Conservation (phyloP, 1,140 invertebrate species). For the Orius insidiosus region DNA sequence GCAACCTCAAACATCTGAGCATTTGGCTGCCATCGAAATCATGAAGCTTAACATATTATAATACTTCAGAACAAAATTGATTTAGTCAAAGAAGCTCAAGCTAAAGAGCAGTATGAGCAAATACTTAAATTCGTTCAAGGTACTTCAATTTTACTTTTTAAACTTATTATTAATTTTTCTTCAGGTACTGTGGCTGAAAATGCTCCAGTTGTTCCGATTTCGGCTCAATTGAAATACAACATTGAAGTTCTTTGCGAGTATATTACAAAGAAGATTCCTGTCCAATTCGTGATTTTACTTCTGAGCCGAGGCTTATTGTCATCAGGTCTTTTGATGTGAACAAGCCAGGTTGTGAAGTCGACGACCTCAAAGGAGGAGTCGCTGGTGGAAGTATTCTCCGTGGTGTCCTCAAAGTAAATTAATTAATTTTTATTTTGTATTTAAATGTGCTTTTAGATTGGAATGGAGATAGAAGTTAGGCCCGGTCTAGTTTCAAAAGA, state of each 20-base stretch:
- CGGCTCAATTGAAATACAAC: slow-evolving; percentile 97
- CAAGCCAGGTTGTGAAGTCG: slow-evolving; percentile 97
- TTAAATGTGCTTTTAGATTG: slow-evolving; percentile 33
- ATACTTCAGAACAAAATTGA: slow-evolving; percentile 99
- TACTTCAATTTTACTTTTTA: no score
- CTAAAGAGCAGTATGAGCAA: slow-evolving; percentile 95
- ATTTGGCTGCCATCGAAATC: slow-evolving; percentile 98
- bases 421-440: neutral
- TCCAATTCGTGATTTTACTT: slow-evolving; percentile 85
- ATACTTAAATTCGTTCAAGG: slow-evolving; percentile 97
- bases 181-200: slow-evolving; percentile 92
- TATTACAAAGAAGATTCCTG: slow-evolving; percentile 93
- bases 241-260: slow-evolving; percentile 98
- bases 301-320: slow-evolving; percentile 91
- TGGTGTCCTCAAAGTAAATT: slow-evolving; percentile 75
- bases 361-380: slow-evolving; percentile 94
- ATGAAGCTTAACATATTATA: slow-evolving; percentile 97
- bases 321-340: slow-evolving; percentile 99
- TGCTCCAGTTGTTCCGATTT: slow-evolving; percentile 96
- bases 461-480: slow-evolving; percentile 79
- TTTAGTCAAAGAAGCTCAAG: slow-evolving; percentile 94
- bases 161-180: slow-evolving; percentile 9
- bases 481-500: slow-evolving; percentile 95
- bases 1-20: slow-evolving; percentile 98
- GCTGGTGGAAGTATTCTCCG: slow-evolving; percentile 94